These are phyloP conservation scores for Scopus umbretta DNA, from an alignment of 2,113 vertebrate species.

Conservation along the genomic window DNA sequence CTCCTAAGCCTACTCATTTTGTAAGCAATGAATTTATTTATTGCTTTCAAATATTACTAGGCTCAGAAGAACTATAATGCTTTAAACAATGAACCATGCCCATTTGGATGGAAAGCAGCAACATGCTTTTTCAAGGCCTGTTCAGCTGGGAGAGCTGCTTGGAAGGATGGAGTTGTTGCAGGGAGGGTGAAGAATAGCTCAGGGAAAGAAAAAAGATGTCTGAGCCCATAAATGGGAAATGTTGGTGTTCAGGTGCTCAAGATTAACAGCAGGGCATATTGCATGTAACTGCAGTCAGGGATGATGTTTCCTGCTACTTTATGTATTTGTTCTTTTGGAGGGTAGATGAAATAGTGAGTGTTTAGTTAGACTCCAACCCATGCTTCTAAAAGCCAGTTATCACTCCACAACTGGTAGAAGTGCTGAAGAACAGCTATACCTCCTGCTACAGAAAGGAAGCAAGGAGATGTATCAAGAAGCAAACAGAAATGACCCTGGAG, in stretches of 20 bases:
- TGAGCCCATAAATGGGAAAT: constrained; percentile 2
- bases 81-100: background rate
- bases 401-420: background rate
- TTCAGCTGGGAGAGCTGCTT: background rate
- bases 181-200: background rate
- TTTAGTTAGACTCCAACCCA: background rate
- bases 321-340: constrained; percentile 17
- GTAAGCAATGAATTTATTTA: background rate
- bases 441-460: background rate
- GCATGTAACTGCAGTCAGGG: background rate
- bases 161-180: background rate
- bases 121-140: background rate
- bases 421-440: background rate
- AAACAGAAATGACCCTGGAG: background rate
- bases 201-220: background rate
- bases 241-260: background rate
- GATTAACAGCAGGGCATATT: background rate
- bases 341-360: background rate
- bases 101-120: background rate
- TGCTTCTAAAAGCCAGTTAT: background rate
- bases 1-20: background rate
- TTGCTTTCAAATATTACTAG: background rate
- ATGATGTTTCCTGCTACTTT: background rate
- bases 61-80: background rate
- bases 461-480: background rate